Percentiles rank a stretch among this genome's conserved stretches.
phyloP scores from a whole-genome alignment of 2,888 invertebrate species.

The Monoplex corrugatus region DNA sequence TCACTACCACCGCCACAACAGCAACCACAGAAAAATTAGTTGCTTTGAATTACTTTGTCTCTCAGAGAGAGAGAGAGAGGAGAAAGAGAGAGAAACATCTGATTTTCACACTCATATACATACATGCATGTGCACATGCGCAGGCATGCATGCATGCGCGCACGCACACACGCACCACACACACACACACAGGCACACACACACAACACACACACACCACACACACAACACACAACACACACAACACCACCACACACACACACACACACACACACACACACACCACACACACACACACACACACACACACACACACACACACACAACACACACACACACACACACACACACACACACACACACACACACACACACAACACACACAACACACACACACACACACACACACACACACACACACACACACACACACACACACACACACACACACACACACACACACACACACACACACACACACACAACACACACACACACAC shows the following conservation, averaged over 20 bases:
- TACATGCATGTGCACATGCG: not conserved
- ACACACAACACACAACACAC: not conserved
- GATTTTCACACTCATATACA: not conserved
- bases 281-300: not conserved
- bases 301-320: too few species aligned
- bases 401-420: not conserved
- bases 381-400: not conserved
- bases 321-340: too few species aligned
- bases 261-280: not conserved
- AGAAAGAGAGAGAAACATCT: too few species aligned
- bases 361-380: not conserved
- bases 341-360: too few species aligned
- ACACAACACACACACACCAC: not conserved
- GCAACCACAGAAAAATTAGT: too few species aligned
- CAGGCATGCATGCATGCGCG: not conserved
- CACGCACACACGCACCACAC: not conserved
- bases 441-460: not conserved
- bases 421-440: not conserved
- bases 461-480: not conserved
- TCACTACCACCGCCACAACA: too few species aligned
- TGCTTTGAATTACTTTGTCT: too few species aligned
- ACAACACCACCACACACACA: not conserved
- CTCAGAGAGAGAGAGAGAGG: too few species aligned
- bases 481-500: not conserved
- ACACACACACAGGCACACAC: not conserved